A percentile compares a stretch with the other conserved stretches of the same genome.
phyloP scores from a whole-genome alignment of 2,113 vertebrate species.

The Urocynchramus pylzowi region DNA sequence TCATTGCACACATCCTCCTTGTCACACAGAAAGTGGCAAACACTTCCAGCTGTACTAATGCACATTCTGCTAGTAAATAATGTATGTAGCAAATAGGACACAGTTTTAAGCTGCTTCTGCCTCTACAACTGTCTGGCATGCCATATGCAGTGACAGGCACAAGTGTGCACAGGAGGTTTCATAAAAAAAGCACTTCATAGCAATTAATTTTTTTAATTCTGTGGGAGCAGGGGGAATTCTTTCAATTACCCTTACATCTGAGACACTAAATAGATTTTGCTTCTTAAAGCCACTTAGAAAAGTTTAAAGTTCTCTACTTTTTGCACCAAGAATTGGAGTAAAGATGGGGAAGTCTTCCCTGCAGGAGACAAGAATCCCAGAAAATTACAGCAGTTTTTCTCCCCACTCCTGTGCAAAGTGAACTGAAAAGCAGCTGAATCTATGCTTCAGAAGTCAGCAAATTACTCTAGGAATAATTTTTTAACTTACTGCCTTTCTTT shows the following conservation, averaged over 20 bases:
- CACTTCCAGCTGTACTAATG: not conserved
- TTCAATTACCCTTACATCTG: not conserved
- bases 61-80: not conserved
- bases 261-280: not conserved
- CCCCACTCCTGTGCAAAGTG: not conserved
- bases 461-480: not conserved
- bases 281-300: not conserved
- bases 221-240: not conserved
- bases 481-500: not conserved
- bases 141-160: fast-evolving
- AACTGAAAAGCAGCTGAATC: not conserved
- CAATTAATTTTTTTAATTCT: not conserved
- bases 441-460: not conserved
- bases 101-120: not conserved
- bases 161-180: not conserved
- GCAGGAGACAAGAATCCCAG: not conserved
- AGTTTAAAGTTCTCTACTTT: not conserved
- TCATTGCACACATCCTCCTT: not conserved
- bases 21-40: not conserved
- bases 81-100: not conserved
- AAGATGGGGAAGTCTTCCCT: not conserved
- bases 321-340: not conserved
- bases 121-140: not conserved
- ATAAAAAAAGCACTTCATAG: not conserved
- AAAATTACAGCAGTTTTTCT: not conserved